Percentiles rank a stretch among this genome's conserved stretches.
These are phyloP conservation scores for Volucella bombylans DNA, from an alignment of 2,888 invertebrate species.

Conservation along the genomic window DNA sequence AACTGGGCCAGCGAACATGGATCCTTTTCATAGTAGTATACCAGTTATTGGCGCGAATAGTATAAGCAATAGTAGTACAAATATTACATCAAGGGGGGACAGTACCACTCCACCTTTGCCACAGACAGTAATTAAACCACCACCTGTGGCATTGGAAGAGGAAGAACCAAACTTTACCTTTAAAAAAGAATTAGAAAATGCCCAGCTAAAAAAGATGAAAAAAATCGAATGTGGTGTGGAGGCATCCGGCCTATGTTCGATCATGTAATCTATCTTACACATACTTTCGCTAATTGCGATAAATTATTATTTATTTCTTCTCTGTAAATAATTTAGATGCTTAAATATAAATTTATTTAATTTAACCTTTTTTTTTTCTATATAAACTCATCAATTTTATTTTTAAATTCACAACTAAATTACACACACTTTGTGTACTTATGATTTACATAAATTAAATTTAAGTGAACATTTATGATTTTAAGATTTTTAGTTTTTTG, in stretches of 20 bases:
- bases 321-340: constrained; percentile 61
- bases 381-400: constrained; percentile 13
- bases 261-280: constrained; percentile 85
- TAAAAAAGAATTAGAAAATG: constrained; percentile 87
- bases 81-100: constrained; percentile 18
- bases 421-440: constrained; percentile 52
- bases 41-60: constrained; percentile 79
- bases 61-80: constrained; percentile 29
- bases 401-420: constrained; percentile 23
- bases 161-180: constrained; percentile 81
- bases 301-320: constrained; percentile 36
- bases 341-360: constrained; percentile 43
- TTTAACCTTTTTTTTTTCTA: constrained; percentile 15
- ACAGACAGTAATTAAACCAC: constrained; percentile 50
- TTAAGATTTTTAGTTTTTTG: constrained; percentile 43
- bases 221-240: constrained; percentile 89
- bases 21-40: constrained; percentile 78
- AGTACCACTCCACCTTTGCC: constrained; percentile 64
- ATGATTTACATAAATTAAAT: constrained; percentile 8
- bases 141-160: constrained; percentile 45
- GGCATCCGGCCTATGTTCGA: constrained; percentile 92
- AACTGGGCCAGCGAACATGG: constrained; percentile 71
- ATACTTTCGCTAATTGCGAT: background rate
- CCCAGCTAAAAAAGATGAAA: constrained; percentile 88
- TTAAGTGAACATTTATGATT: constrained; percentile 40